These are phyloP conservation scores for Caenorhabditis sinica DNA, from an alignment of 2,888 invertebrate genomes.

Conservation along the genomic window DNA sequence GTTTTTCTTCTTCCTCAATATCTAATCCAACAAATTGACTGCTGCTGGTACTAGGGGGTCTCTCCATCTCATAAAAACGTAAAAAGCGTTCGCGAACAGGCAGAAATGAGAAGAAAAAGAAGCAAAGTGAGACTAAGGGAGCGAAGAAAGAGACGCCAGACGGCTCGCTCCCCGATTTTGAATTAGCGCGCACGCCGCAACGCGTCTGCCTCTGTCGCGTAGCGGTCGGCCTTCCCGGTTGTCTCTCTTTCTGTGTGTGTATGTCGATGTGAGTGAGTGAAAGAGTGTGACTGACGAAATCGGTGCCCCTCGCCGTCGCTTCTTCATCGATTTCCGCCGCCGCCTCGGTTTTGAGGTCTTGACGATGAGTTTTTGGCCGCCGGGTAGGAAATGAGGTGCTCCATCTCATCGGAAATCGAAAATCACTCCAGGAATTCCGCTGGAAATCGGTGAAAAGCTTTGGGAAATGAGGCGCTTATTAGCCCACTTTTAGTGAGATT, in stretches of 20 bases:
- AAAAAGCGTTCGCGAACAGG: neutral
- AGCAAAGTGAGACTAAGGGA: conserved; percentile 1
- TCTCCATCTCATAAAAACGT: conserved; percentile 1
- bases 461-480: neutral
- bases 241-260: too few relatives aligned
- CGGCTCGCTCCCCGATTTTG: conserved; percentile 45
- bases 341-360: conserved; percentile 32
- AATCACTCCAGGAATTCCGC: neutral
- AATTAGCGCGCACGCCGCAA: conserved; percentile 64
- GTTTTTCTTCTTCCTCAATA: neutral
- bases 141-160: conserved; percentile 17
- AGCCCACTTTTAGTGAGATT: neutral
- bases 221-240: conserved; percentile 70
- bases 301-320: conserved; percentile 31
- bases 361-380: too few relatives aligned
- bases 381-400: conserved; percentile 18
- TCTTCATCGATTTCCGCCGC: conserved; percentile 44
- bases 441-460: neutral
- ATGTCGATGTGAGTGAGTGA: neutral
- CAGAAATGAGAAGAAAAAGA: conserved; percentile 13
- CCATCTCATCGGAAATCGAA: neutral
- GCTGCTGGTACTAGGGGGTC: neutral
- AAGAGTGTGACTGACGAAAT: conserved; percentile 67
- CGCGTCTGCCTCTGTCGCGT: conserved; percentile 44
- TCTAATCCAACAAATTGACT: conserved; percentile 31